phyloP scores from a whole-genome alignment of 2,113 vertebrate species.

The Spizaetus ornatus region DNA sequence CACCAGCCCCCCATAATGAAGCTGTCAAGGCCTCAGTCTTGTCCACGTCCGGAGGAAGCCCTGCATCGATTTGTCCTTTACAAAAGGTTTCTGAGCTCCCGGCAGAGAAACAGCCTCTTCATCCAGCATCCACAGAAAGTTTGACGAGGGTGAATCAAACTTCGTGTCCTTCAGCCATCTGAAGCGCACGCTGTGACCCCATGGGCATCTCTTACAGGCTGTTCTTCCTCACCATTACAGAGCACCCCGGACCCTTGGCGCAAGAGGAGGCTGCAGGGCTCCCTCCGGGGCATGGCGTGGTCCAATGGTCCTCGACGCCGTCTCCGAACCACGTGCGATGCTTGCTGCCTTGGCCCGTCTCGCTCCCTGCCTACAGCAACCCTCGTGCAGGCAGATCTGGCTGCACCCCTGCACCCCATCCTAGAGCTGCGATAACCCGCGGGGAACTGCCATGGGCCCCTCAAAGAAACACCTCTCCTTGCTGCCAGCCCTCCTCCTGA shows the following conservation, averaged over 20 bases:
- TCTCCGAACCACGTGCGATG: accelerated
- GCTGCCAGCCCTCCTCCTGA: neutral
- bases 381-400: neutral
- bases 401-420: neutral
- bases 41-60: accelerated
- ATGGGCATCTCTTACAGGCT: neutral
- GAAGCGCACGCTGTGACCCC: accelerated
- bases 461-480: neutral
- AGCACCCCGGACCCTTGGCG: accelerated
- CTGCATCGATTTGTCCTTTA: neutral
- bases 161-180: neutral
- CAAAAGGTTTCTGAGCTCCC: neutral
- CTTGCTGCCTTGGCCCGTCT: neutral
- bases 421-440: neutral
- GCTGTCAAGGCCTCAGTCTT: neutral
- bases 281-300: accelerated
- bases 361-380: neutral
- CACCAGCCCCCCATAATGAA: neutral
- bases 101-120: neutral
- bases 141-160: neutral
- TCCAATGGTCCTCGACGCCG: accelerated
- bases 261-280: neutral
- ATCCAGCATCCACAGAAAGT: neutral
- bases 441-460: neutral
- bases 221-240: neutral